Percentiles rank a stretch among this genome's conserved stretches.
Conservation (phyloP, 2,113 vertebrate genomes). For the Melierax canorus region DNA sequence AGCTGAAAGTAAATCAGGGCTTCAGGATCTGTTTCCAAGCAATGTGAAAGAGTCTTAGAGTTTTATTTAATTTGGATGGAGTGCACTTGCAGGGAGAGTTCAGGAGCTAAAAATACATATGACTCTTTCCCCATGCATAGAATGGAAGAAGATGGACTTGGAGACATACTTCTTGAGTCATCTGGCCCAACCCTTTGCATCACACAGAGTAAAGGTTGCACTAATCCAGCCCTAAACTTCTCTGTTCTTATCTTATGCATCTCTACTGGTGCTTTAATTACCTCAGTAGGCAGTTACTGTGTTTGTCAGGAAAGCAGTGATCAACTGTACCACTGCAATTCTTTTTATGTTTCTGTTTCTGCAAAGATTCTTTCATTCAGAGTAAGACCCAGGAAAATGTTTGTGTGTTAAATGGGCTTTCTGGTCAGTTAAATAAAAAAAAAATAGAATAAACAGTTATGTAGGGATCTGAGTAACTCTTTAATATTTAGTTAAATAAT, state of each 20-base stretch:
- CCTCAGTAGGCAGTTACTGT: background rate
- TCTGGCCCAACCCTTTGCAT: background rate
- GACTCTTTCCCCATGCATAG: background rate
- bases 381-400: background rate
- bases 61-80: background rate
- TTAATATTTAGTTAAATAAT: background rate
- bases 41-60: background rate
- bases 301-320: background rate
- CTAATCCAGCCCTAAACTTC: background rate
- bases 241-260: background rate
- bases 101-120: background rate
- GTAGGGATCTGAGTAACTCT: background rate
- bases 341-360: constrained; percentile 1
- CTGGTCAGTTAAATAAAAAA: constrained; percentile 28
- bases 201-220: background rate
- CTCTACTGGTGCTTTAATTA: background rate
- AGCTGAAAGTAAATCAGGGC: background rate
- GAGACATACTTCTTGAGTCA: background rate
- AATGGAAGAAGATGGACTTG: background rate
- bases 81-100: background rate
- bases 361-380: background rate
- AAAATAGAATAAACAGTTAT: background rate
- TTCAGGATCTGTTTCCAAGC: background rate
- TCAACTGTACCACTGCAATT: background rate
- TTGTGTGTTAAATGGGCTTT: background rate